These are phyloP conservation scores for Yponomeuta malinellus DNA, from an alignment of 2,888 invertebrate genomes.

Conservation along the genomic window DNA sequence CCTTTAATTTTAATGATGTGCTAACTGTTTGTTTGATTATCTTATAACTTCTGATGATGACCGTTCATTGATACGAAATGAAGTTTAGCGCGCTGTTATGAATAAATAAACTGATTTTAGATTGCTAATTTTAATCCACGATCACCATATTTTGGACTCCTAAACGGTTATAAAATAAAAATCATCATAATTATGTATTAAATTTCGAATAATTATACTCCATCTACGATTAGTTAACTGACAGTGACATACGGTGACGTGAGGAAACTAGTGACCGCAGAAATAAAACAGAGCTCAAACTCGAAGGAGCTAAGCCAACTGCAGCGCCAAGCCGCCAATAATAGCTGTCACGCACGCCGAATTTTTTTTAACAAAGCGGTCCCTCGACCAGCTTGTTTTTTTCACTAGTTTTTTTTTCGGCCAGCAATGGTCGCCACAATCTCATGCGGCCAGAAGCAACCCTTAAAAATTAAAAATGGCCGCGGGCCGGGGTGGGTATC, in stretches of 20 bases:
- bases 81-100: neutral
- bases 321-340: too few species aligned
- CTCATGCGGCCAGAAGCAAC: slow-evolving; percentile 32
- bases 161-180: neutral
- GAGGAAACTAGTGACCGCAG: too few species aligned
- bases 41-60: neutral
- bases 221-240: too few species aligned
- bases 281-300: too few species aligned
- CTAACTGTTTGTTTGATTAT: slow-evolving; percentile 25
- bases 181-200: neutral
- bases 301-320: too few species aligned
- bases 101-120: neutral
- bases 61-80: neutral
- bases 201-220: too few species aligned
- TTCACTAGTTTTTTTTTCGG: neutral
- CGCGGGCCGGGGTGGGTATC: slow-evolving; percentile 45
- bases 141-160: neutral
- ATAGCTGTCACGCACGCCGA: too few species aligned
- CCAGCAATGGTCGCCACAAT: neutral
- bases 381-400: neutral
- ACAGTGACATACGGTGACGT: too few species aligned
- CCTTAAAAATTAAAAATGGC: slow-evolving; percentile 76
- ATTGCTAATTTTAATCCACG: neutral
- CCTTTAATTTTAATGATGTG: slow-evolving; percentile 55
- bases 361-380: neutral